Conservation (phyloP, 2,888 invertebrate genomes). For the Drosophila mimetica region DNA sequence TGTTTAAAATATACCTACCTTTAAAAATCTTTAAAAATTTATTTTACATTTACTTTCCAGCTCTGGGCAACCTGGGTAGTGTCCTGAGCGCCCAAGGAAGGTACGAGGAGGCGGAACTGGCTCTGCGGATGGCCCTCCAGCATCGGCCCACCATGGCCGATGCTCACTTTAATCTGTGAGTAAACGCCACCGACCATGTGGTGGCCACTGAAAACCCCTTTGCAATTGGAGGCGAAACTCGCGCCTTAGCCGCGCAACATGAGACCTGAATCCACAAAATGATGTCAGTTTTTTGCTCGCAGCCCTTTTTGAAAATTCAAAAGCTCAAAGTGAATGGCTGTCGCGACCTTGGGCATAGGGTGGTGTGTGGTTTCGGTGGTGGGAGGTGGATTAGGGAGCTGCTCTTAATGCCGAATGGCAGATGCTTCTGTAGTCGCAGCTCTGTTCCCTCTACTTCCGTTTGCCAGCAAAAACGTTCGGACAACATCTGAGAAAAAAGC, state of each 20-base stretch:
- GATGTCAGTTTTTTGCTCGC: slow-evolving; percentile 63
- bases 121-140: slow-evolving; percentile 94
- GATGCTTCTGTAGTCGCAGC: slow-evolving; percentile 52
- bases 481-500: slow-evolving; percentile 64
- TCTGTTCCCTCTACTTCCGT: slow-evolving; percentile 27
- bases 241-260: slow-evolving; percentile 35
- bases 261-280: slow-evolving; percentile 54
- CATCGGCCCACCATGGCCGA: slow-evolving; percentile 98
- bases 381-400: slow-evolving; percentile 6
- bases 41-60: slow-evolving; percentile 85
- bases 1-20: too few relatives aligned
- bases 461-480: slow-evolving; percentile 67
- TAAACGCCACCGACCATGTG: slow-evolving; percentile 81
- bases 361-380: slow-evolving; percentile 9
- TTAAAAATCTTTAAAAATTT: too few relatives aligned
- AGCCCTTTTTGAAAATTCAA: slow-evolving; percentile 75
- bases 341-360: slow-evolving; percentile 62
- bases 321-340: slow-evolving; percentile 77
- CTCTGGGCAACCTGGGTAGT: slow-evolving; percentile 98
- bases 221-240: slow-evolving; percentile 52
- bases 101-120: slow-evolving; percentile 93
- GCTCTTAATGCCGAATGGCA: slow-evolving; percentile 59
- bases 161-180: slow-evolving; percentile 99
- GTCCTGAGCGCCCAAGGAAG: slow-evolving; percentile 95
- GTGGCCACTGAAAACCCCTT: slow-evolving; percentile 35